A percentile compares a stretch with the other conserved stretches of the same genome.
Conservation (phyloP, 2,113 vertebrate genomes). For the Forbesichthys agassizii region DNA sequence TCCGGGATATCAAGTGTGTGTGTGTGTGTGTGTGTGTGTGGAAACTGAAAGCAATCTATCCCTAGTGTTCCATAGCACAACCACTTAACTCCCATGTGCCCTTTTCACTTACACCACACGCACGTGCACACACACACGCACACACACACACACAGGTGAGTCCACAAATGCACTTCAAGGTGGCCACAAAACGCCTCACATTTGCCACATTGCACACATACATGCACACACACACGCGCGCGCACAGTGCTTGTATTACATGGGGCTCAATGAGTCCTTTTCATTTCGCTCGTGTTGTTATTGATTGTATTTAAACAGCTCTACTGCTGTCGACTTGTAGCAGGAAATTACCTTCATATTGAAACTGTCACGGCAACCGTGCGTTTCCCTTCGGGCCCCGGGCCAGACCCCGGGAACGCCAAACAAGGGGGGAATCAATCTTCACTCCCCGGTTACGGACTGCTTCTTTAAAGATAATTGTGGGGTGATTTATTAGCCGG, state of each 20-base stretch:
- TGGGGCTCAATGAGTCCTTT: slow-evolving; percentile 61
- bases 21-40: slow-evolving; percentile 1
- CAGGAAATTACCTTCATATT: slow-evolving; percentile 76
- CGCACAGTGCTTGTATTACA: slow-evolving; percentile 40
- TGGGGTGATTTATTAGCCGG: slow-evolving; percentile 19
- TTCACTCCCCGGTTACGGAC: slow-evolving; percentile 27
- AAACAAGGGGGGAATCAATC: slow-evolving; percentile 55
- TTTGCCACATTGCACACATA: background rate
- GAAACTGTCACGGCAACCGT: slow-evolving; percentile 70
- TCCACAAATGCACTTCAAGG: slow-evolving; percentile 2
- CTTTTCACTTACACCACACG: slow-evolving; percentile 12
- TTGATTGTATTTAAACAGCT: slow-evolving; percentile 75
- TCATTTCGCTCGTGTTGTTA: slow-evolving; percentile 61
- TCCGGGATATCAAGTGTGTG: background rate
- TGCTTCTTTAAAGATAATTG: slow-evolving; percentile 21
- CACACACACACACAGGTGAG: background rate
- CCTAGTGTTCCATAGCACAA: background rate
- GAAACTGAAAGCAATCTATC: slow-evolving; percentile 2
- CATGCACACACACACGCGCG: slow-evolving; percentile 9
- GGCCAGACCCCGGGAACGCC: slow-evolving; percentile 33
- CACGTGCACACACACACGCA: slow-evolving; percentile 4
- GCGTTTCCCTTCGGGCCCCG: slow-evolving; percentile 56
- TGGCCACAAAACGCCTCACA: background rate
- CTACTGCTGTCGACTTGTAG: slow-evolving; percentile 64
- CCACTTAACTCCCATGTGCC: background rate